Base-by-base conservation (phyloP, 1,140 invertebrate species). In the Lepidurus arcticus region DNA sequence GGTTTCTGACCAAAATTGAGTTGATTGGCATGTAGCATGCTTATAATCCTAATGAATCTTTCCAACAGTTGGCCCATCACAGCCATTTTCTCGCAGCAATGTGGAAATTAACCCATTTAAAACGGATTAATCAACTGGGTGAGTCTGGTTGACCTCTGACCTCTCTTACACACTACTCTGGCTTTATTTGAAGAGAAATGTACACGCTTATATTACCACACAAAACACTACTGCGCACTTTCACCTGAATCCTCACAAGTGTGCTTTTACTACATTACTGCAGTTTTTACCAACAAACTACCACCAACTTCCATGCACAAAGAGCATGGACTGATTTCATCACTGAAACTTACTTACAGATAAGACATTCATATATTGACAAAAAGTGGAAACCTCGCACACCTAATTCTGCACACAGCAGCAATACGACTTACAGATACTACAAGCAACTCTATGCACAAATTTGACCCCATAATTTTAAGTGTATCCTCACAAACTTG, bases 81-180 rank as follows among this genome's bases (percentile, higher is more conserved):
- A 13, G 9, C 16, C 16, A 13, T 65, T 65, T 65, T 65, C 21
- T n/a, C 7, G 53, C 53, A 65, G 21, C n/a, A 65, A 65, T 65
- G 53, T 65, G 53, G 53, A 65, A 9, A 65, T 65, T 65, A 65
- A 65, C 53, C n/a, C 16, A 21, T 21, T 65, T 65, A 65, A 65
- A 65, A 65, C 21, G 53, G 53, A 65, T 65, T 65, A 65, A 65
- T 65, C 53, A 13, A 65, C 2, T 21, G 53, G 53, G 53, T 65
- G 53, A 65, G 53, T 65, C 53, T 65, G 53, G 53, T 65, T 65
- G 53, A 65, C 53, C 53, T 65, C 53, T 65, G 53, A 65, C 45
- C 45, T 65, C 53, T 65, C 53, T 65, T 65, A 65, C 53, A 65
- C 53, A 65, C 53, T 65, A 65, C 53, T 65, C 53, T 65, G 21